Percentiles rank a stretch among this genome's conserved stretches.
phyloP scores from a whole-genome alignment of 2,113 vertebrate species.

The Lophotis ruficrista region DNA sequence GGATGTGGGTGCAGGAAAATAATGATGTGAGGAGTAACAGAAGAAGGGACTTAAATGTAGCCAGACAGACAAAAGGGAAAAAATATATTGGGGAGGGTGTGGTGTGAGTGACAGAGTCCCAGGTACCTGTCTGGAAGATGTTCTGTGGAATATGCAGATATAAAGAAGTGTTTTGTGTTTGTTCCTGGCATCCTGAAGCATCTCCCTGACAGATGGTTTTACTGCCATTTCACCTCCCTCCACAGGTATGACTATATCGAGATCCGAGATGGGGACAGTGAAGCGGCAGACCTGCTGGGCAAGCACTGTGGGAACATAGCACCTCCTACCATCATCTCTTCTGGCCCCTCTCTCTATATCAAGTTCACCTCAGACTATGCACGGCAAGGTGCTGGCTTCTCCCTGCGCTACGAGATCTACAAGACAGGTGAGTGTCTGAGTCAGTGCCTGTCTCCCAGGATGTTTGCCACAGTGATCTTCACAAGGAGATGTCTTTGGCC shows the following conservation, averaged over 20 bases:
- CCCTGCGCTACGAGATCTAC: constrained; percentile 96
- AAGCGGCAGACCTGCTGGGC: constrained; percentile 88
- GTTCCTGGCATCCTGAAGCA: not conserved
- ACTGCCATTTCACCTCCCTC: constrained; percentile 15
- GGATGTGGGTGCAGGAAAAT: not conserved
- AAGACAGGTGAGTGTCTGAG: constrained; percentile 86
- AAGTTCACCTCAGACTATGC: constrained; percentile 97
- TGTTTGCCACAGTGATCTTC: not conserved
- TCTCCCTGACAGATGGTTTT: not conserved
- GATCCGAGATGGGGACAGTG: constrained; percentile 93
- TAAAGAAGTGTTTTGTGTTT: not conserved
- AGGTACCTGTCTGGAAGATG: not conserved
- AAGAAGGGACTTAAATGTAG: not conserved
- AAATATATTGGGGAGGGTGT: not conserved
- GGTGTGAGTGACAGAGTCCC: not conserved
- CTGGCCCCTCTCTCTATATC: constrained; percentile 90
- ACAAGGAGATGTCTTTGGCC: not conserved
- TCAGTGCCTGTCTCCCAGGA: not conserved
- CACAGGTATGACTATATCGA: constrained; percentile 96
- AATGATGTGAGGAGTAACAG: not conserved
- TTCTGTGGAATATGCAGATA: not conserved
- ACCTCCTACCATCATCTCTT: constrained; percentile 94
- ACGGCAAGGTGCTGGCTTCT: constrained; percentile 97
- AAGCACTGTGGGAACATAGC: constrained; percentile 98
- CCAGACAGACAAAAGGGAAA: not conserved